Conservation (phyloP, 2,113 vertebrate species). For the Pachypanchax playfairii region DNA sequence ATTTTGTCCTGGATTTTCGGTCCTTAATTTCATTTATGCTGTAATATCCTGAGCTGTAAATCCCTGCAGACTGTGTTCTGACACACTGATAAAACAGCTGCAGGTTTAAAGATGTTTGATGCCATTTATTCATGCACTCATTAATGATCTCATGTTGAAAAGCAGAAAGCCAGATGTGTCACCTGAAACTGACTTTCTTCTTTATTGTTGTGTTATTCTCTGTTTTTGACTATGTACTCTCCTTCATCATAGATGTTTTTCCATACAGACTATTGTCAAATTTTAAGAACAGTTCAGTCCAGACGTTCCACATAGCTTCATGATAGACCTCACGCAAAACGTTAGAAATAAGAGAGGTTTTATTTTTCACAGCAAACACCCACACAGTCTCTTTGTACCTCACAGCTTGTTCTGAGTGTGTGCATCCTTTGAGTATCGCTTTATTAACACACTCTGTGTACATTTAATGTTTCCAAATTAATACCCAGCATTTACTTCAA, state of each 20-base stretch:
- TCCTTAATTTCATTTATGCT: background rate
- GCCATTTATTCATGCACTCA: background rate
- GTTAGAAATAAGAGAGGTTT: conserved; percentile 38
- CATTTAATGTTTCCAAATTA: conserved; percentile 13
- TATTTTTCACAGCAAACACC: conserved; percentile 49
- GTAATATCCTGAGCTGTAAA: conserved; percentile 1
- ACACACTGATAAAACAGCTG: background rate
- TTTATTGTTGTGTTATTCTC: too few species aligned
- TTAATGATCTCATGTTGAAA: too few species aligned
- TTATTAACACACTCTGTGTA: conserved; percentile 18
- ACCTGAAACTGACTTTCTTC: too few species aligned
- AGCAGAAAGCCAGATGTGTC: background rate
- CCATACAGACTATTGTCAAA: background rate
- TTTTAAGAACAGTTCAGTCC: background rate
- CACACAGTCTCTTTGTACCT: conserved; percentile 40
- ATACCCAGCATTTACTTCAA: background rate
- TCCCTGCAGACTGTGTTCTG: background rate
- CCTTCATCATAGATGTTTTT: background rate
- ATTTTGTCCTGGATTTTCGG: background rate
- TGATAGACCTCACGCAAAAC: conserved; percentile 16
- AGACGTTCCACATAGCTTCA: conserved; percentile 4
- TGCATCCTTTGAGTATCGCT: background rate
- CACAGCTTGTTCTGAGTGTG: conserved; percentile 35
- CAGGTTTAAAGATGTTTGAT: background rate
- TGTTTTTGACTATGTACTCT: background rate